A percentile compares a stretch with the other conserved stretches of the same genome.
phyloP scores from a whole-genome alignment of 2,113 vertebrate genomes.

The Pandion haliaetus region DNA sequence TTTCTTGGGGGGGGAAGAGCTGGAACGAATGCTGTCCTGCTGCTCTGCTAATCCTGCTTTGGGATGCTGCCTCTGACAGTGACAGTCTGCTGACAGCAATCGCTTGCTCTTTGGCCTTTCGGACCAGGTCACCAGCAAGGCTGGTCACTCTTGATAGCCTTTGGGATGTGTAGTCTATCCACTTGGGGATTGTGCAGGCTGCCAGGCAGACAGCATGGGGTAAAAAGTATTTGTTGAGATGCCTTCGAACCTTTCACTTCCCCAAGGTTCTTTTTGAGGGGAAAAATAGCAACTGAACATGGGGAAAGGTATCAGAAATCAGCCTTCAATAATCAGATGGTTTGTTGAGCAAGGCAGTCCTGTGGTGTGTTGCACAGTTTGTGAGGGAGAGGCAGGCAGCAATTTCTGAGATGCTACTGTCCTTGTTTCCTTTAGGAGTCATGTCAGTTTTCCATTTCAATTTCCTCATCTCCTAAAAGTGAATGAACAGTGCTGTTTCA shows the following conservation, averaged over 20 bases:
- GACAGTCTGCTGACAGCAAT: fast-evolving
- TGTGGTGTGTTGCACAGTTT: neutral
- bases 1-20: neutral
- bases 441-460: fast-evolving
- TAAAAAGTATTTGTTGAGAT: neutral
- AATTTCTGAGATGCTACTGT: neutral
- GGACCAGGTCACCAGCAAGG: neutral
- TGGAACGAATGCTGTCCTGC: neutral
- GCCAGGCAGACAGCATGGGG: neutral
- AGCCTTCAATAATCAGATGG: neutral
- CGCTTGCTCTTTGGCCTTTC: neutral
- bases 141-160: neutral
- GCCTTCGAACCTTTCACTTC: neutral
- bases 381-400: neutral
- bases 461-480: neutral
- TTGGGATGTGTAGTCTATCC: neutral
- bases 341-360: neutral
- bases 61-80: neutral
- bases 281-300: neutral
- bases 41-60: neutral
- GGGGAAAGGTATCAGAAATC: neutral
- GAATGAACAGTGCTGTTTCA: neutral
- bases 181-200: neutral
- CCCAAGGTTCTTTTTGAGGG: neutral
- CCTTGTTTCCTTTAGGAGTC: neutral